phyloP scores from a whole-genome alignment of 2,113 vertebrate genomes.

The Zingel zingel region DNA sequence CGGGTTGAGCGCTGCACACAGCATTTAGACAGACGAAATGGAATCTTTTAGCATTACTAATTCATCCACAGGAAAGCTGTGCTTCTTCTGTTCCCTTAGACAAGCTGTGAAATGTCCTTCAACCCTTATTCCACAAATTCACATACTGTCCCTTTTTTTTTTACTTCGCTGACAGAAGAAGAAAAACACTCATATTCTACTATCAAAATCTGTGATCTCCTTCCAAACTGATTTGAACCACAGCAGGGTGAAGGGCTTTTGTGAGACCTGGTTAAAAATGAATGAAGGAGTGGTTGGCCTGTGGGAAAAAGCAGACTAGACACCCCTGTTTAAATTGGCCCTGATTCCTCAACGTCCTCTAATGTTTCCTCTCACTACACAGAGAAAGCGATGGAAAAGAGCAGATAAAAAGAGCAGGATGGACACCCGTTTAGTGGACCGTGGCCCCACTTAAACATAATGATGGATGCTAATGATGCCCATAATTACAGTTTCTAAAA shows the following conservation, averaged over 20 bases:
- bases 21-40: conserved; percentile 81
- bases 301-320: conserved; percentile 78
- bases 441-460: conserved; percentile 76
- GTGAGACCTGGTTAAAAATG: conserved; percentile 43
- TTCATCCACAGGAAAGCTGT: conserved; percentile 74
- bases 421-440: conserved; percentile 61
- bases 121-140: conserved; percentile 38
- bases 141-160: conserved; percentile 15
- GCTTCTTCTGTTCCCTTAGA: conserved; percentile 12
- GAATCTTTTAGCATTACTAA: conserved; percentile 85
- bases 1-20: conserved; percentile 66
- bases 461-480: conserved; percentile 79
- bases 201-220: conserved; percentile 36
- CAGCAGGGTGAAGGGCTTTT: conserved; percentile 51
- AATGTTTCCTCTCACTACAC: conserved; percentile 25
- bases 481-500: conserved; percentile 76
- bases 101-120: conserved; percentile 50
- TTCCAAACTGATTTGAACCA: conserved; percentile 64
- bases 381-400: conserved; percentile 44
- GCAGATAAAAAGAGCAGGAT: conserved; percentile 53
- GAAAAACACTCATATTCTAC: conserved; percentile 20
- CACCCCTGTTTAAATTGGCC: conserved; percentile 84
- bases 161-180: conserved; percentile 19
- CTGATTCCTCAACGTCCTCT: conserved; percentile 58
- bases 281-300: conserved; percentile 59